phyloP scores from a whole-genome alignment of 2,113 vertebrate species.

The Poeciliopsis prolifica region DNA sequence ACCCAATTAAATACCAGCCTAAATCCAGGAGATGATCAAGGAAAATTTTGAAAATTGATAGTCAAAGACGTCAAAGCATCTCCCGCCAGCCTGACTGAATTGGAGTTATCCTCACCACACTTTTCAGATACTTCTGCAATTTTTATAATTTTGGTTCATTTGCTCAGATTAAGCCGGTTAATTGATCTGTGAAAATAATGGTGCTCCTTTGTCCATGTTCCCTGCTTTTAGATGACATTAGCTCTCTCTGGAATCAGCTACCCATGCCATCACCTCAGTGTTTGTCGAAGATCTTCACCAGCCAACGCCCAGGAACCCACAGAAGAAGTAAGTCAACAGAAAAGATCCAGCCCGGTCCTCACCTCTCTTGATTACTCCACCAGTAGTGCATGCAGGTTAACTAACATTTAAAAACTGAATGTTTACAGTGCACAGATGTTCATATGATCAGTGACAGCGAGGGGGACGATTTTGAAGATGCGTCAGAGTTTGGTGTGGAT shows the following conservation, averaged over 20 bases:
- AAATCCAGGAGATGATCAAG: background rate
- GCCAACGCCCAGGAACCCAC: constrained; percentile 89
- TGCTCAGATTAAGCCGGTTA: background rate
- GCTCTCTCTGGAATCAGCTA: constrained; percentile 90
- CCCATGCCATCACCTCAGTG: constrained; percentile 95
- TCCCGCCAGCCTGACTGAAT: background rate
- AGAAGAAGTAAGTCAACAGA: constrained; percentile 84
- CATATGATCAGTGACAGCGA: constrained; percentile 99
- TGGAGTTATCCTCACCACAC: background rate
- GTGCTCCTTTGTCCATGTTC: constrained; percentile 8
- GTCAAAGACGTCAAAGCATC: background rate
- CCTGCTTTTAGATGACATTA: constrained; percentile 88
- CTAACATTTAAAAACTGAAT: constrained; percentile 1
- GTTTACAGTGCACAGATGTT: constrained; percentile 91
- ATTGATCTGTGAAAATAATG: background rate
- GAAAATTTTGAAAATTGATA: background rate
- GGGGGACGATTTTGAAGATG: constrained; percentile 98
- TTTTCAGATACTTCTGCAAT: background rate
- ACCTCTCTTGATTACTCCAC: constrained; percentile 3
- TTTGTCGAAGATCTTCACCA: constrained; percentile 92
- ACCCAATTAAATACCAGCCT: background rate
- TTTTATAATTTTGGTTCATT: background rate
- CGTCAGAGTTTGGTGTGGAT: constrained; percentile 97
- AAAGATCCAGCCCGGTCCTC: background rate
- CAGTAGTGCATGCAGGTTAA: background rate